Conservation (phyloP, 2,888 invertebrate species). For the Galerucella nymphaeae region DNA sequence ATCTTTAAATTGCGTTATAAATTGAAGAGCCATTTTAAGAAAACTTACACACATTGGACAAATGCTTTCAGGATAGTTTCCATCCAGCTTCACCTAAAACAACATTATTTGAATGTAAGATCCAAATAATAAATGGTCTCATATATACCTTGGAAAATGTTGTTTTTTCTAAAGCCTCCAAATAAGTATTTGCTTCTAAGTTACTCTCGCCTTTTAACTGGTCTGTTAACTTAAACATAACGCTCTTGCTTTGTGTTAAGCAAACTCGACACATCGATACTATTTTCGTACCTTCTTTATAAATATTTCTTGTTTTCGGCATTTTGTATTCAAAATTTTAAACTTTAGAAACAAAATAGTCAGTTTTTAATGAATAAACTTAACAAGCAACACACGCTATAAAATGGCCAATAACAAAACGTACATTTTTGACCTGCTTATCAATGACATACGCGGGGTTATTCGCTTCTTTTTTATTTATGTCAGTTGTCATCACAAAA, state of each 20-base stretch:
- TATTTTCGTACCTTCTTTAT: slow-evolving; percentile 28
- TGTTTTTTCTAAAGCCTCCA: slow-evolving; percentile 38
- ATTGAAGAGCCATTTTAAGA: slow-evolving; percentile 39
- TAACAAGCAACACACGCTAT: slow-evolving; percentile 3
- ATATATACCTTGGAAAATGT: slow-evolving; percentile 20
- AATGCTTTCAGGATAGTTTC: slow-evolving; percentile 38
- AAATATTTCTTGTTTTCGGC: slow-evolving; percentile 26
- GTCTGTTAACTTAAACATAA: slow-evolving; percentile 40
- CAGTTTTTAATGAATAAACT: slow-evolving; percentile 21
- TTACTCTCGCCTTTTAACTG: slow-evolving; percentile 22
- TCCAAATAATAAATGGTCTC: too few species aligned
- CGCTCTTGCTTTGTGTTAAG: slow-evolving; percentile 38
- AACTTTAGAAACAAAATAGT: slow-evolving; percentile 14
- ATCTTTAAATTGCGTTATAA: slow-evolving; percentile 37
- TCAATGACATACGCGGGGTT: background rate
- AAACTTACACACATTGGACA: slow-evolving; percentile 42
- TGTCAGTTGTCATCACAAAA: background rate
- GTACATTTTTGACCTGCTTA: background rate
- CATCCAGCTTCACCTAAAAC: slow-evolving; percentile 38
- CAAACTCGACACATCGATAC: slow-evolving; percentile 41
- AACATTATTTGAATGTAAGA: background rate
- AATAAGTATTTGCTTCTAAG: slow-evolving; percentile 29
- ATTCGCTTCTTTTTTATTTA: background rate
- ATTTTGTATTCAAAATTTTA: slow-evolving; percentile 14
- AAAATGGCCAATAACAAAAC: slow-evolving; percentile 18